phyloP scores from a whole-genome alignment of 1,140 invertebrate species.

The Tetragnatha versicolor region DNA sequence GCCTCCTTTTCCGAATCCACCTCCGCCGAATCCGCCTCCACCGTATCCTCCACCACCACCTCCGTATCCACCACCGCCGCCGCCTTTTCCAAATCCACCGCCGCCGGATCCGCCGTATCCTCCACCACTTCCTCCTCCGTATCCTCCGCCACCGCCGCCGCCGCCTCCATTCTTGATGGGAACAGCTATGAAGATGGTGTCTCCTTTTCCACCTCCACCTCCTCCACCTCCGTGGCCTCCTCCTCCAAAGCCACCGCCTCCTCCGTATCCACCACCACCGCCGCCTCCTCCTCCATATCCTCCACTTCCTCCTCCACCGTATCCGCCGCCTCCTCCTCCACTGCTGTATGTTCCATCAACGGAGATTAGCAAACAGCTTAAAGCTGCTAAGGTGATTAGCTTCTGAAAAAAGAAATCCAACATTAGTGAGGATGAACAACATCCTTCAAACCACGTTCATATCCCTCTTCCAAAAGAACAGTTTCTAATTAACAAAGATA shows the following conservation, averaged over 20 bases:
- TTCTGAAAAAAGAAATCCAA: constrained; percentile 28
- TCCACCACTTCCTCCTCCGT: not conserved
- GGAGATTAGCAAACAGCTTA: constrained; percentile 24
- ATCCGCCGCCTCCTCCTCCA: constrained; percentile 25
- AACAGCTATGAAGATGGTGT: constrained; percentile 35
- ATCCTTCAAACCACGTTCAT: no score
- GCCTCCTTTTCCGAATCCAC: not conserved
- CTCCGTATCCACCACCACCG: constrained; percentile 10
- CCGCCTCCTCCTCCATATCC: constrained; percentile 14
- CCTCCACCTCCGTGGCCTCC: constrained; percentile 11
- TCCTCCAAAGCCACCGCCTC: not conserved
- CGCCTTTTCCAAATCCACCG: not conserved
- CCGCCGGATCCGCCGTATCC: not conserved
- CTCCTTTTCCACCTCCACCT: not conserved
- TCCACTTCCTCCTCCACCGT: constrained; percentile 14
- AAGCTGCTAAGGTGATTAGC: constrained; percentile 14
- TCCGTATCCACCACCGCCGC: not conserved
- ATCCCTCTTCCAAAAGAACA: no score
- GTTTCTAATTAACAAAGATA: no score
- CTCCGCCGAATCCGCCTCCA: constrained; percentile 1
- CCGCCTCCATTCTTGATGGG: constrained; percentile 1
- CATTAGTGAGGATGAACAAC: no score
- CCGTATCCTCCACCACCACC: constrained; percentile 25
- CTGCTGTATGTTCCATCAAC: constrained; percentile 16
- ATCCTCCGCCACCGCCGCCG: not conserved